A percentile compares a stretch with the other conserved stretches of the same genome.
Evolutionary conservation across 2,113 vertebrate genomes (phyloP).

Genomic region (Mixornis gularis): DNA sequence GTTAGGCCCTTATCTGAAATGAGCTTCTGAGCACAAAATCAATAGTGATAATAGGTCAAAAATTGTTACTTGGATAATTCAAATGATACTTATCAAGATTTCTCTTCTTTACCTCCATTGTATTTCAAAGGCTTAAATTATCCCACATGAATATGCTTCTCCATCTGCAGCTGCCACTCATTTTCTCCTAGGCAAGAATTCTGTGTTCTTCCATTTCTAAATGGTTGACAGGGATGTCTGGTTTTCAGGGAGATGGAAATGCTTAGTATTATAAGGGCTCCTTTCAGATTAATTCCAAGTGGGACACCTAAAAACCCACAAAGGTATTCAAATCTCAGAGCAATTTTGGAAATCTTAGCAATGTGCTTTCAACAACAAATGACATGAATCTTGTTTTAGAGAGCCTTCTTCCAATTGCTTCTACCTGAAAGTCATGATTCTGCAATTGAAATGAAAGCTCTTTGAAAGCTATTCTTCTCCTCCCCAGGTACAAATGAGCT

Average conservation of each 20-base stretch:
- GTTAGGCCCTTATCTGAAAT: not conserved
- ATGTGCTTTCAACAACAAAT: not conserved
- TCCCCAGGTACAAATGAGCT: slow-evolving; percentile 14
- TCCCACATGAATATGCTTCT: not conserved
- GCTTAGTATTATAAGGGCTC: not conserved
- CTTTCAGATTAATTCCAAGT: not conserved
- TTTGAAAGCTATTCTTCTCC: slow-evolving; percentile 21
- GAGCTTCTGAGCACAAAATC: not conserved
- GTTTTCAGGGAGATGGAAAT: not conserved
- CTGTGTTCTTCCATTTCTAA: not conserved
- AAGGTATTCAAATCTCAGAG: not conserved
- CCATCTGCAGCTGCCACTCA: not conserved
- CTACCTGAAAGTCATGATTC: slow-evolving; percentile 3
- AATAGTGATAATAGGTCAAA: not conserved
- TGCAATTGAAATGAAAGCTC: slow-evolving; percentile 12
- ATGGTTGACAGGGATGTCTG: not conserved
- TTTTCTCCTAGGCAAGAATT: not conserved
- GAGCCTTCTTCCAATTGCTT: not conserved
- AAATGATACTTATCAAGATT: not conserved
- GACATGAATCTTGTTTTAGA: not conserved
- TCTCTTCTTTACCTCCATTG: not conserved
- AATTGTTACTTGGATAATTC: not conserved
- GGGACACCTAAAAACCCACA: not conserved
- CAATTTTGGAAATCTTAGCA: not conserved
- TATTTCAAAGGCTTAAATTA: not conserved